A percentile compares a stretch with the other conserved stretches of the same genome.
These are phyloP conservation scores for Odontesthes bonariensis DNA, from an alignment of 2,113 vertebrate species.

Conservation along the genomic window DNA sequence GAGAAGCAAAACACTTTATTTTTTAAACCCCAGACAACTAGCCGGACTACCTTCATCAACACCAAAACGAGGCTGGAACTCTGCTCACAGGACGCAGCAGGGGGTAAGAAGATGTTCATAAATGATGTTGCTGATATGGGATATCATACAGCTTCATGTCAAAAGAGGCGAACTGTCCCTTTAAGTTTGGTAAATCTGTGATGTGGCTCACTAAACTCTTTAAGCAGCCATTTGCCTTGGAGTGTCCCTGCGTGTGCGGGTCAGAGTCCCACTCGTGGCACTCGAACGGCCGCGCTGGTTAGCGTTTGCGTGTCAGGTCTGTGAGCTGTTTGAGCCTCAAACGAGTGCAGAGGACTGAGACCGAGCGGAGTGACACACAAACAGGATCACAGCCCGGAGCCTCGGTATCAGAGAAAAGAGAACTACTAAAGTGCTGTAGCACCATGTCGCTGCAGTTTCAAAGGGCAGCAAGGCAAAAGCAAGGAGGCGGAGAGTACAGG, in stretches of 20 bases:
- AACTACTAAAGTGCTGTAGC: constrained; percentile 44
- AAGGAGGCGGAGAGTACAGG: constrained; percentile 62
- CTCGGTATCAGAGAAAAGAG: constrained; percentile 9
- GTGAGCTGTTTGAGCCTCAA: constrained; percentile 45
- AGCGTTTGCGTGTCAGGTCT: constrained; percentile 47
- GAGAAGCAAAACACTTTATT: no score
- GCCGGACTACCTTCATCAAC: no score
- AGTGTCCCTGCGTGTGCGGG: constrained; percentile 31
- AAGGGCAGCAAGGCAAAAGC: constrained; percentile 69
- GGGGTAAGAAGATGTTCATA: no score
- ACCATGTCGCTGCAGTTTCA: constrained; percentile 61
- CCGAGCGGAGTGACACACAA: constrained; percentile 51
- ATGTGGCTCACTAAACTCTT: constrained; percentile 30
- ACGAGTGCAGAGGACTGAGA: constrained; percentile 49
- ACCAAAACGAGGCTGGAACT: no score
- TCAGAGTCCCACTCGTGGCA: constrained; percentile 8
- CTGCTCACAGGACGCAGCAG: no score
- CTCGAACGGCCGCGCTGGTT: constrained; percentile 5
- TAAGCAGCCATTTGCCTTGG: constrained; percentile 27
- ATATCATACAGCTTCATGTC: no score
- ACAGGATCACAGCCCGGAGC: constrained; percentile 45
- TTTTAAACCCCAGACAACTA: no score
- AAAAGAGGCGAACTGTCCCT: no score
- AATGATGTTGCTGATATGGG: no score
- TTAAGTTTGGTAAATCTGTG: constrained; percentile 13